phyloP scores from a whole-genome alignment of 2,113 vertebrate species.

The Mobula hypostoma region DNA sequence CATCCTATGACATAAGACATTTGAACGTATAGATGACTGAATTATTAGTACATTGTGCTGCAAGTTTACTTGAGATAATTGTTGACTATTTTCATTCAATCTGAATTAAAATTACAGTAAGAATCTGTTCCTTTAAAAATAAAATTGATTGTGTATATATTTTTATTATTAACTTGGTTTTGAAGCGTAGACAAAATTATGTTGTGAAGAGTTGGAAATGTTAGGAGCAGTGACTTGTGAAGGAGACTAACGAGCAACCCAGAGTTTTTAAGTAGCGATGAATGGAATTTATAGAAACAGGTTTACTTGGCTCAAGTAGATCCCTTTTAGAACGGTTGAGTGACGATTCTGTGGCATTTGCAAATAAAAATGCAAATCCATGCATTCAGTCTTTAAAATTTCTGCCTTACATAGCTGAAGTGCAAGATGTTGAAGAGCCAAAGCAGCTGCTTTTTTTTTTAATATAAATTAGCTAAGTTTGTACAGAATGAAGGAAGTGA shows the following conservation, averaged over 20 bases:
- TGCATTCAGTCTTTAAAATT: not conserved
- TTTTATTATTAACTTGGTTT: not conserved
- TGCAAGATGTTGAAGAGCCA: not conserved
- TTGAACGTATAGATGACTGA: not conserved
- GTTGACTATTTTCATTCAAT: not conserved
- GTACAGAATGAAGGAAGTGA: not conserved
- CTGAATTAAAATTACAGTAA: not conserved
- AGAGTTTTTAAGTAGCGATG: not conserved
- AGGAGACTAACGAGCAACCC: not conserved
- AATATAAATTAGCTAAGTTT: not conserved
- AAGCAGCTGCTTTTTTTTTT: too few relatives aligned
- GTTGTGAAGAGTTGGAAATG: not conserved
- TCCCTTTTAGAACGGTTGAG: not conserved
- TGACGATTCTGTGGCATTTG: not conserved
- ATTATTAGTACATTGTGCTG: too few relatives aligned
- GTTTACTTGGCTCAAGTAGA: not conserved
- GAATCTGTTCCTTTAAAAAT: not conserved
- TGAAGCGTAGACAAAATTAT: not conserved
- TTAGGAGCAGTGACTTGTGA: not conserved
- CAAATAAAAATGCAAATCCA: not conserved
- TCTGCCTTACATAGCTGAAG: not conserved
- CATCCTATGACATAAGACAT: not conserved
- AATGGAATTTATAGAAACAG: not conserved
- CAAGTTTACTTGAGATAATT: not conserved
- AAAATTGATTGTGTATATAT: not conserved